Percentiles rank a stretch among this genome's conserved stretches.
phyloP scores from a whole-genome alignment of 2,888 invertebrate species.

The Thelaira solivaga region DNA sequence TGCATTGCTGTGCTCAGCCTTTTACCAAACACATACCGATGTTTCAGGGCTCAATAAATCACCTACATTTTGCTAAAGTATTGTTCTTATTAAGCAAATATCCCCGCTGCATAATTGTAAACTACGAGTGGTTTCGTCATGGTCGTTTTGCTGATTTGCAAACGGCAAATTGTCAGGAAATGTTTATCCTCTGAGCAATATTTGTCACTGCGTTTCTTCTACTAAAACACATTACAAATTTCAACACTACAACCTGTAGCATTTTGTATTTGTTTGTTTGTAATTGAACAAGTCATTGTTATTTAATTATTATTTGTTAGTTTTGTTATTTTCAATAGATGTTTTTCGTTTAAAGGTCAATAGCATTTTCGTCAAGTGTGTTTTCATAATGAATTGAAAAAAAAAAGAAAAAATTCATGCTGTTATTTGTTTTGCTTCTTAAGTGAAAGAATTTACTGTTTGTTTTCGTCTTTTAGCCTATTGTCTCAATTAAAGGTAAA shows the following conservation, averaged over 20 bases:
- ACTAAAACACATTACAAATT: not conserved
- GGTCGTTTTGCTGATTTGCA: too few relatives aligned
- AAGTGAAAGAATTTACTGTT: not conserved
- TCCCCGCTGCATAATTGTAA: too few relatives aligned
- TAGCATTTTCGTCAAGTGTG: not conserved
- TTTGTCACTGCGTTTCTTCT: not conserved
- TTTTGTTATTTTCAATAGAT: not conserved
- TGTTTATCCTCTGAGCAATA: too few relatives aligned
- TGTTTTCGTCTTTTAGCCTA: too few relatives aligned
- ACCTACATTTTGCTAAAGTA: too few relatives aligned
- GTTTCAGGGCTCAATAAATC: too few relatives aligned
- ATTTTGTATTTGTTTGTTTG: not conserved
- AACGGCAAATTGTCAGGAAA: too few relatives aligned
- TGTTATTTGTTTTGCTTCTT: not conserved
- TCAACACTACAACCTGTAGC: not conserved
- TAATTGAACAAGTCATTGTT: not conserved
- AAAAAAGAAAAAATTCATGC: not conserved
- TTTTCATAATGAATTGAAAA: not conserved
- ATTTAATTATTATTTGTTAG: not conserved
- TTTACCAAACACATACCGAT: too few relatives aligned
- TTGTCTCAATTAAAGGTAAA: too few relatives aligned
- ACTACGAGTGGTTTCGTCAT: too few relatives aligned
- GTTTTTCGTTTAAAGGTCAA: not conserved
- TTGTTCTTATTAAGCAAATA: too few relatives aligned
- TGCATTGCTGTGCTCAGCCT: too few relatives aligned